Conservation (phyloP, 2,797 vertebrate species). For the Podargus strigoides region DNA sequence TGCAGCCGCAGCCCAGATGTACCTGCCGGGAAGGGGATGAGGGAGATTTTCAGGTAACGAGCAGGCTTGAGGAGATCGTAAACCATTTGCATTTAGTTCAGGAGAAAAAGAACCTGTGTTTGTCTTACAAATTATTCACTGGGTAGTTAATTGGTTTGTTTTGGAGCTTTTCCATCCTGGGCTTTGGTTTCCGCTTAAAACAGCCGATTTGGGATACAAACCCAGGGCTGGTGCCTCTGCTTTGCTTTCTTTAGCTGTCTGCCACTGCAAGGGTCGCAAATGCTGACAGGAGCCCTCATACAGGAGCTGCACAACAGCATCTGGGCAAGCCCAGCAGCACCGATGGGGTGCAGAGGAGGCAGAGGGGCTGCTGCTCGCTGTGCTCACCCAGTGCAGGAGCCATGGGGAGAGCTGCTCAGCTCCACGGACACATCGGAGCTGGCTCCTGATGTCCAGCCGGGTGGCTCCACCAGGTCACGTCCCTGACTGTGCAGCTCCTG, state of each 20-base stretch:
- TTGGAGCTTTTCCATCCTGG: conserved; percentile 7
- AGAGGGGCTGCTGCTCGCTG: neutral
- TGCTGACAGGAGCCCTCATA: neutral
- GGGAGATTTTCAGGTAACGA: neutral
- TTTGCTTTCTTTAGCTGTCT: neutral
- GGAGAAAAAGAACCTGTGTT: neutral
- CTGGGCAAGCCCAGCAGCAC: neutral
- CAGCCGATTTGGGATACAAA: neutral
- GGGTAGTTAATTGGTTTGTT: conserved; percentile 13
- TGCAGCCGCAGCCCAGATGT: neutral
- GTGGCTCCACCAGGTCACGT: neutral
- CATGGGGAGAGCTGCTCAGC: neutral
- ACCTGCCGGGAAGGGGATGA: neutral
- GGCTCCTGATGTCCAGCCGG: neutral
- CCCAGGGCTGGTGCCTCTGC: neutral
- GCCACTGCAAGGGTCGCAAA: neutral
- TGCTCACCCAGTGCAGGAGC: neutral
- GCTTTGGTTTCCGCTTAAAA: neutral
- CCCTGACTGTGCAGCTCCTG: neutral
- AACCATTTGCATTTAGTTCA: neutral
- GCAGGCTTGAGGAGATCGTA: neutral
- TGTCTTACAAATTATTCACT: conserved; percentile 30
- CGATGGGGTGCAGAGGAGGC: neutral
- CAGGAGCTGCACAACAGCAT: neutral
- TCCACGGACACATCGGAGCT: neutral